Conservation (phyloP, 2,113 vertebrate species). For the Malurus cyaneus region DNA sequence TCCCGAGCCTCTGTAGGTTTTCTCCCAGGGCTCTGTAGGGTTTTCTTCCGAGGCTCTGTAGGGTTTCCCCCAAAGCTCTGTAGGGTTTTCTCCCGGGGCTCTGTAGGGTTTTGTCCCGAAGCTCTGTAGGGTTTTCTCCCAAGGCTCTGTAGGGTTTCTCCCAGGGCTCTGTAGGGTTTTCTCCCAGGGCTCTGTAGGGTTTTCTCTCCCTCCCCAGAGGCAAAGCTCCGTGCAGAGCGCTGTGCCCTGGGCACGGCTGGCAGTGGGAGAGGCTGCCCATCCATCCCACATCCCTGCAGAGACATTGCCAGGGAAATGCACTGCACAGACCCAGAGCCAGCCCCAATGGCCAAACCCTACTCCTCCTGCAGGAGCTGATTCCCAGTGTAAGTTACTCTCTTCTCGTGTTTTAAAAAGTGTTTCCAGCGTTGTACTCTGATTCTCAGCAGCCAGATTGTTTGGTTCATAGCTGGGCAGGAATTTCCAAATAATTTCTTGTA, state of each 20-base stretch:
- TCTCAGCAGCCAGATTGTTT: fast-evolving
- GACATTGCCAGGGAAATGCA: background rate
- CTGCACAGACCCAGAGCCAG: background rate
- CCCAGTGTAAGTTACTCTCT: background rate
- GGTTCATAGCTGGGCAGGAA: background rate
- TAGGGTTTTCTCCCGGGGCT: background rate
- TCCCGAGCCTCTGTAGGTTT: too few species aligned
- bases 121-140: background rate
- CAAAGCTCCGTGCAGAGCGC: background rate
- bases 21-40: too few species aligned
- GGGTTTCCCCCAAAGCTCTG: background rate
- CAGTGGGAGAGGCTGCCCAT: background rate
- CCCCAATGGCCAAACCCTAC: background rate
- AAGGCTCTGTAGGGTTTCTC: background rate
- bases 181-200: background rate
- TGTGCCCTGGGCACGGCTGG: background rate
- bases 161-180: background rate
- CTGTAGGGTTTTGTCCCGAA: background rate
- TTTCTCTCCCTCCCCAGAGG: background rate
- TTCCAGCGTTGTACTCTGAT: background rate
- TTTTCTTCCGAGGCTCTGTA: too few species aligned
- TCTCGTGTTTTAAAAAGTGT: background rate
- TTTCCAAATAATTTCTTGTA: fast-evolving
- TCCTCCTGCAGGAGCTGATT: background rate
- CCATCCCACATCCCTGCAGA: background rate